These are phyloP conservation scores for Aegithalos caudatus DNA, from an alignment of 2,113 vertebrate genomes.

Conservation along the genomic window DNA sequence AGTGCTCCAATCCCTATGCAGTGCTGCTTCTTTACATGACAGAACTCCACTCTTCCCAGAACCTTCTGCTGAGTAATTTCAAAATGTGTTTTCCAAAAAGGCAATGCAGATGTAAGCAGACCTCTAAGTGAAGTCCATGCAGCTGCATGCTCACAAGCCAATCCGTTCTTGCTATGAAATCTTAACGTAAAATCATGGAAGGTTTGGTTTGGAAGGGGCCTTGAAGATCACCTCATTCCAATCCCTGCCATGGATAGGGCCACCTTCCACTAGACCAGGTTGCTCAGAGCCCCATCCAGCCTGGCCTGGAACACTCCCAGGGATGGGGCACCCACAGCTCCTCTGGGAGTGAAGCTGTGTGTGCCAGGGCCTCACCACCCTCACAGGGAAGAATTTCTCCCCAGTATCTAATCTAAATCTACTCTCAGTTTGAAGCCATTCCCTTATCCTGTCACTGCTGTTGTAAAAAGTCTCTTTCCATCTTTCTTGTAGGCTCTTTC, in stretches of 20 bases:
- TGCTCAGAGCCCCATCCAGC: neutral
- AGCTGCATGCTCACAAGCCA: neutral
- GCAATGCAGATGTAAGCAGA: neutral
- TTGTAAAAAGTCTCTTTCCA: neutral
- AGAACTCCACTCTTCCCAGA: neutral
- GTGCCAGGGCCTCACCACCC: neutral
- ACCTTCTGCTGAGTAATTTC: neutral
- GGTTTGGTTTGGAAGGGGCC: neutral
- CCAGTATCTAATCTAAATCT: neutral
- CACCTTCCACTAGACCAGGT: accelerated
- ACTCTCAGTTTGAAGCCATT: neutral
- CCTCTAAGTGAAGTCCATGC: neutral
- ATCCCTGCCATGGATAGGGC: accelerated
- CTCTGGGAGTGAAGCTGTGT: neutral
- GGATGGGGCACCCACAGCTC: neutral
- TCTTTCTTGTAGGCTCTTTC: neutral
- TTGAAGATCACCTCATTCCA: neutral
- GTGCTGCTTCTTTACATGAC: neutral
- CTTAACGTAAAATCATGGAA: neutral
- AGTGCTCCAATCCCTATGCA: neutral
- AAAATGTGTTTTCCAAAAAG: neutral
- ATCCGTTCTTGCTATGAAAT: neutral
- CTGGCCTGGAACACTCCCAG: neutral
- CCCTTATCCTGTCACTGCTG: accelerated
- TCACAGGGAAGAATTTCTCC: neutral